phyloP scores from a whole-genome alignment of 2,113 vertebrate species.

The Gila orcuttii region DNA sequence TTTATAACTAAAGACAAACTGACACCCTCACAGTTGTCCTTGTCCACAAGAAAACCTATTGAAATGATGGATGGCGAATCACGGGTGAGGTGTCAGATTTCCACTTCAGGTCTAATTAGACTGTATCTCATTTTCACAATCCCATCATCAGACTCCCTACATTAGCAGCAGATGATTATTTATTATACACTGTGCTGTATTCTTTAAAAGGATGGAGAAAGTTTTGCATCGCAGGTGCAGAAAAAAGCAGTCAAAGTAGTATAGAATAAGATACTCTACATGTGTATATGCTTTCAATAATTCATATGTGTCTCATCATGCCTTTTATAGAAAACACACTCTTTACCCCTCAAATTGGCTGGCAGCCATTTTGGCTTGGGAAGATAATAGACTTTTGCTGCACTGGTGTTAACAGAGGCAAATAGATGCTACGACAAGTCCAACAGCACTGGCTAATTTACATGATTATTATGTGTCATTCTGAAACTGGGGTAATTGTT shows the following conservation, averaged over 20 bases:
- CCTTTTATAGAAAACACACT: conserved; percentile 67
- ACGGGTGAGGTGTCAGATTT: conserved; percentile 27
- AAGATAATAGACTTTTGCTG: conserved; percentile 57
- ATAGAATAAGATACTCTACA: conserved; percentile 59
- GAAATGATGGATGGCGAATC: conserved; percentile 32
- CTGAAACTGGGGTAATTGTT: conserved; percentile 54
- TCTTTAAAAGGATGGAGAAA: conserved; percentile 13
- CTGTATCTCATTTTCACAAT: conserved; percentile 24
- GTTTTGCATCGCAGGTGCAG: conserved; percentile 67
- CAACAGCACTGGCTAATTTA: conserved; percentile 53
- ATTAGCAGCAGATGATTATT: conserved; percentile 42
- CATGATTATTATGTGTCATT: conserved; percentile 59
- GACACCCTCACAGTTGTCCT: conserved; percentile 15
- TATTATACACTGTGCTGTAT: conserved; percentile 29
- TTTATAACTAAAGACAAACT: conserved; percentile 24
- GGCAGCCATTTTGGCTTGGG: conserved; percentile 47
- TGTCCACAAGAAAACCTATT: background rate
- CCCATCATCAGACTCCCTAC: conserved; percentile 17
- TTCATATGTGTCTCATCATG: conserved; percentile 62
- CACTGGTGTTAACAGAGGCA: conserved; percentile 24
- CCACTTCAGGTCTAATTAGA: conserved; percentile 28
- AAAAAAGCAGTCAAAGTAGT: conserved; percentile 57
- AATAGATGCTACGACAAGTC: conserved; percentile 32
- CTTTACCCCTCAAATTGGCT: conserved; percentile 57
- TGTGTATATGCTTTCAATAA: conserved; percentile 67